Base-by-base conservation (phyloP, 2,888 invertebrate species). In the Galerucella nymphaeae region DNA sequence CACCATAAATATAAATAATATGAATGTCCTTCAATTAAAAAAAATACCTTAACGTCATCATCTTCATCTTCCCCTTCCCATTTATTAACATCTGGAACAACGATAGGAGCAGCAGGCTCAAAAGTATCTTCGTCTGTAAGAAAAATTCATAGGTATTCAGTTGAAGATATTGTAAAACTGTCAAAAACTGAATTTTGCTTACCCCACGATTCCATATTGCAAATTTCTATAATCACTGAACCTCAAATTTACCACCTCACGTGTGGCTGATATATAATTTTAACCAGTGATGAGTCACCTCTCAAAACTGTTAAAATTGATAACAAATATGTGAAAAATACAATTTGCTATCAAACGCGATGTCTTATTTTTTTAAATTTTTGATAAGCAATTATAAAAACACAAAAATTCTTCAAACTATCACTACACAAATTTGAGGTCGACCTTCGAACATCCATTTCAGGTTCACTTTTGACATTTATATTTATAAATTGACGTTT, bases 51-150 rank as follows among this genome's bases (percentile, higher is more conserved):
- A 81, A 95, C 94, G 80, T 92, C 92, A 68, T 95, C 95, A 72
- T 95, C 95, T 84, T 94, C 95, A 86, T 95, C 95, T 84, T 95
- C 95, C 82, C 95, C 95, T 86, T 93, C 94, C 95, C 95, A 95
- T 90, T 91, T 94, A 88, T 93, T 93, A 80, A 81, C 83, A 79
- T 90, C 88, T 85, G 89, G 89, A 86, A 90, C 88, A 82, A 90
- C 89, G 87, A 91, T 90, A 10, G 71, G 70, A 13, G 65, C 55
- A n/a, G 48, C 13, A 76, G 91, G 90, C 83, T 92, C 92, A 86
- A 92, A 91, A 85, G 92, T 91, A 82, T 93, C 92, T 83, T 91
- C 90, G 88, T 93, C 93, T 93, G 88, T 77, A 89, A 80, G 18
- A 30, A 72, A 66, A 50, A 20, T 16, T 48, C 13, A 16, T 50